A percentile compares a stretch with the other conserved stretches of the same genome.
Evolutionary conservation across 2,888 invertebrate genomes (phyloP).

Genomic region (Eremobia ochroleuca): DNA sequence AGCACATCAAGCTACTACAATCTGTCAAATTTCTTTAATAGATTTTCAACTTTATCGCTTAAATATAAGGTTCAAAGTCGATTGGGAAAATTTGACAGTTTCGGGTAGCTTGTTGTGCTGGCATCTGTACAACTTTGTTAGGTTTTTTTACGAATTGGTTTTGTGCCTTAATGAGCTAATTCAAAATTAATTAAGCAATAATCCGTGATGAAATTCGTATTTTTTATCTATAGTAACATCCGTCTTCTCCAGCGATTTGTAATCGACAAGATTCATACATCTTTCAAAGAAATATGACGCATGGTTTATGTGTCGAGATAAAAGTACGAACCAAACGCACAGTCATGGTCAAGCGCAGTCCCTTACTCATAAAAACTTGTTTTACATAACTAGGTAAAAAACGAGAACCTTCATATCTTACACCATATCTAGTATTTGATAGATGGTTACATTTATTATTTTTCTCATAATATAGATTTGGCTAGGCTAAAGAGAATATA

Average conservation of each 20-base stretch:
- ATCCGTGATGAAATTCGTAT: not conserved
- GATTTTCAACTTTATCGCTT: no score
- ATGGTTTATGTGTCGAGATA: constrained; percentile 35
- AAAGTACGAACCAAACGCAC: constrained; percentile 21
- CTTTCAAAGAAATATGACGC: constrained; percentile 65
- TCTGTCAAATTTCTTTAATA: no score
- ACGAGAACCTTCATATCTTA: not conserved
- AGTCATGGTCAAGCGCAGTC: constrained; percentile 24
- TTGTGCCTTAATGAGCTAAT: not conserved
- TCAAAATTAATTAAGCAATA: not conserved
- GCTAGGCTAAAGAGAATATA: not conserved
- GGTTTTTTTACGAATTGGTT: not conserved
- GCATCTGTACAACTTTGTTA: not conserved
- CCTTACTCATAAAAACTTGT: constrained; percentile 15
- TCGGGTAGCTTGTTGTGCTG: no score
- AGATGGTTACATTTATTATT: not conserved
- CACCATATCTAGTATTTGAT: not conserved
- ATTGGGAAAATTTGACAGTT: no score
- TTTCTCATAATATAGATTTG: not conserved
- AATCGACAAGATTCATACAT: constrained; percentile 53
- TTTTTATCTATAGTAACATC: constrained; percentile 17
- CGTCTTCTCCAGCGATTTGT: constrained; percentile 26
- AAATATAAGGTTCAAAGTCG: no score
- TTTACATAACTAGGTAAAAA: not conserved
- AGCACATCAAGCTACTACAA: no score